These are phyloP conservation scores for Apis mellifera DNA, from an alignment of 1,140 invertebrate genomes.

Conservation along the genomic window Amel_HAv3.1 CM009931.2:1028001-1028500, in stretches of 20 bases:
- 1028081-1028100: background rate
- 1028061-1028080: background rate
- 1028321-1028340: background rate
- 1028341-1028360: too few relatives aligned
- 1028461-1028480: too few relatives aligned
- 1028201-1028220: constrained; percentile 25
- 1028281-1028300: background rate
- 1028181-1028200: constrained; percentile 49
- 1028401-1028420: too few relatives aligned
- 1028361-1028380: too few relatives aligned
- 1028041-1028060: background rate
- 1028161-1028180: background rate
- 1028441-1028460: too few relatives aligned
- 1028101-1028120: background rate
- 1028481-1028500: too few relatives aligned
- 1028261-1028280: background rate
- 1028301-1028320: background rate
- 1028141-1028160: constrained; percentile 39
- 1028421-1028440: too few relatives aligned
- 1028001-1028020: too few relatives aligned
- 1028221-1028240: constrained; percentile 52
- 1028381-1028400: too few relatives aligned
- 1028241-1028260: constrained; percentile 8
- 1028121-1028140: background rate
- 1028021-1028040: too few relatives aligned